phyloP scores from a whole-genome alignment of 2,113 vertebrate genomes.

The Gymnobelideus leadbeateri region DNA sequence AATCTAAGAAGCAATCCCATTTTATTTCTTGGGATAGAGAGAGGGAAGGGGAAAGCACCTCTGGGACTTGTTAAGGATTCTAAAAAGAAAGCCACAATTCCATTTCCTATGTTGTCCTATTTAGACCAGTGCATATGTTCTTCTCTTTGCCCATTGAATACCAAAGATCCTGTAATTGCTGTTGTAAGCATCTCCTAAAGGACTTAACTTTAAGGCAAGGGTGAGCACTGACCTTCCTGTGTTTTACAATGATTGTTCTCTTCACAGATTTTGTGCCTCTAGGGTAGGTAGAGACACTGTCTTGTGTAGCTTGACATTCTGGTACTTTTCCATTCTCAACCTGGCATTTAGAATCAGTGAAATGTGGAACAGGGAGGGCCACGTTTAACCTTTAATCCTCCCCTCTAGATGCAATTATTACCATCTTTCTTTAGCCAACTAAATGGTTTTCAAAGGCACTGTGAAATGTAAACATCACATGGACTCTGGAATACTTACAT shows the following conservation, averaged over 20 bases:
- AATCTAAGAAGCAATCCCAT: conserved; percentile 45
- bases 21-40: conserved; percentile 8
- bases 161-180: conserved; percentile 38
- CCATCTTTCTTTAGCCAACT: conserved; percentile 37
- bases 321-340: conserved; percentile 50
- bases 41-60: conserved; percentile 38
- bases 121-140: conserved; percentile 6
- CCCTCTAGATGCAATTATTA: conserved; percentile 29
- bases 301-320: neutral
- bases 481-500: conserved; percentile 37
- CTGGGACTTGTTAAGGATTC: conserved; percentile 38
- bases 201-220: conserved; percentile 16
- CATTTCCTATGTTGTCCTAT: neutral
- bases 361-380: conserved; percentile 18
- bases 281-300: neutral
- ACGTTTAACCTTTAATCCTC: conserved; percentile 50
- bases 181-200: conserved; percentile 11
- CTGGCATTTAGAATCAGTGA: conserved; percentile 37
- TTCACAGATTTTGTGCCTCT: conserved; percentile 16
- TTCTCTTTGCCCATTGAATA: neutral
- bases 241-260: neutral
- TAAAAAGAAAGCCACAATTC: conserved; percentile 36
- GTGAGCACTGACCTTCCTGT: neutral
- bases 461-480: neutral
- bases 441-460: conserved; percentile 40